A percentile compares a stretch with the other conserved stretches of the same genome.
These are phyloP conservation scores for Orchesella cincta DNA, from an alignment of 1,140 invertebrate genomes.

Conservation along the genomic window DNA sequence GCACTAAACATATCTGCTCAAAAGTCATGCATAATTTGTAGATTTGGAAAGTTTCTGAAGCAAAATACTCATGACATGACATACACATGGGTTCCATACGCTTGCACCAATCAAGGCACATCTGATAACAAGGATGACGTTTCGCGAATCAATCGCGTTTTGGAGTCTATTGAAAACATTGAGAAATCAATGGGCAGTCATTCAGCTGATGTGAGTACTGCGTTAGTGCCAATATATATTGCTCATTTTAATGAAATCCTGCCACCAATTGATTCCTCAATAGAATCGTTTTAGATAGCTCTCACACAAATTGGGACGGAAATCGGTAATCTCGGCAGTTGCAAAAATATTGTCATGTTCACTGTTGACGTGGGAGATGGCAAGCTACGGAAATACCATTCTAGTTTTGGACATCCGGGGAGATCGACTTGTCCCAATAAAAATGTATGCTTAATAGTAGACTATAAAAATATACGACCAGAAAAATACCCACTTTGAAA, in stretches of 20 bases:
- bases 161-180: neutral
- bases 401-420: neutral
- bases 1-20: neutral
- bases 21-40: too few relatives aligned
- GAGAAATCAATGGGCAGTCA: neutral
- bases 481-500: neutral
- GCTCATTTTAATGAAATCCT: neutral
- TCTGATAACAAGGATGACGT: neutral
- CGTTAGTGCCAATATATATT: neutral
- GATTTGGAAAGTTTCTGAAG: neutral
- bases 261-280: neutral
- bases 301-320: constrained; percentile 2
- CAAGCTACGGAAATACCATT: neutral
- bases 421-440: neutral
- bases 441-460: neutral
- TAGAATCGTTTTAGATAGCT: constrained; percentile 8
- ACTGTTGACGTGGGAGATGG: neutral
- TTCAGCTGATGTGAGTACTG: neutral
- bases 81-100: neutral
- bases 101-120: neutral
- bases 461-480: too few relatives aligned
- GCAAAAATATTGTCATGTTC: neutral
- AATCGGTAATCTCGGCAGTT: neutral
- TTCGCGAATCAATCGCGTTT: neutral
- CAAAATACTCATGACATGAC: neutral